phyloP scores from a whole-genome alignment of 2,113 vertebrate genomes.

The Ellobius talpinus region DNA sequence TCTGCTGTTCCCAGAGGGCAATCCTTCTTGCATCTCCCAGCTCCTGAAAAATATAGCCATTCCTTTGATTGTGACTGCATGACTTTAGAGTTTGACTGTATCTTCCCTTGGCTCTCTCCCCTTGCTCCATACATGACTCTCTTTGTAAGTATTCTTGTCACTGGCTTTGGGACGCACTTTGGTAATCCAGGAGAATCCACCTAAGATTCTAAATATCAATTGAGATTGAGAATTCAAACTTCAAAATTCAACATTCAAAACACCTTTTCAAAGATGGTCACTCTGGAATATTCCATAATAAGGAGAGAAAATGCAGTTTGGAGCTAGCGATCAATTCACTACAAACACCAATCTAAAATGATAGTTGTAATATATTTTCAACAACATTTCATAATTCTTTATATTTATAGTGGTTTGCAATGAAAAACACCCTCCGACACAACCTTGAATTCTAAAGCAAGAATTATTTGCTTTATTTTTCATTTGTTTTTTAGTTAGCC shows the following conservation, averaged over 20 bases:
- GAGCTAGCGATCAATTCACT: not conserved
- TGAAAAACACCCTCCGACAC: not conserved
- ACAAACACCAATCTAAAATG: not conserved
- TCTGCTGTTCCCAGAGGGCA: not conserved
- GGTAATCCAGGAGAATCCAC: not conserved
- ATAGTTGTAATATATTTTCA: not conserved
- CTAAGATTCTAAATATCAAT: not conserved
- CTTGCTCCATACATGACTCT: not conserved
- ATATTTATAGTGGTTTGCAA: not conserved
- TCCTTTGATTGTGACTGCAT: not conserved
- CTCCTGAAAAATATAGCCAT: not conserved
- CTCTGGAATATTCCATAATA: not conserved
- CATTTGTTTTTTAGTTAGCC: not conserved
- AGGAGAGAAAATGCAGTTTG: not conserved
- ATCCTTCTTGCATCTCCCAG: not conserved
- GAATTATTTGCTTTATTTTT: not conserved
- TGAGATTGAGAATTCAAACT: no score
- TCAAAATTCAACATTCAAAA: not conserved
- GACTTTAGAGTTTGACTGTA: not conserved
- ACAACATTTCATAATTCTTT: not conserved
- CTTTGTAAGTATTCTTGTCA: not conserved
- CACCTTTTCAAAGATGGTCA: not conserved
- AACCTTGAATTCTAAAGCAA: slow-evolving; percentile 33
- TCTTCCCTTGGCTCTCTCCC: not conserved
- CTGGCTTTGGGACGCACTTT: not conserved